phyloP scores from a whole-genome alignment of 2,797 vertebrate genomes.

The Acipenser ruthenus region DNA sequence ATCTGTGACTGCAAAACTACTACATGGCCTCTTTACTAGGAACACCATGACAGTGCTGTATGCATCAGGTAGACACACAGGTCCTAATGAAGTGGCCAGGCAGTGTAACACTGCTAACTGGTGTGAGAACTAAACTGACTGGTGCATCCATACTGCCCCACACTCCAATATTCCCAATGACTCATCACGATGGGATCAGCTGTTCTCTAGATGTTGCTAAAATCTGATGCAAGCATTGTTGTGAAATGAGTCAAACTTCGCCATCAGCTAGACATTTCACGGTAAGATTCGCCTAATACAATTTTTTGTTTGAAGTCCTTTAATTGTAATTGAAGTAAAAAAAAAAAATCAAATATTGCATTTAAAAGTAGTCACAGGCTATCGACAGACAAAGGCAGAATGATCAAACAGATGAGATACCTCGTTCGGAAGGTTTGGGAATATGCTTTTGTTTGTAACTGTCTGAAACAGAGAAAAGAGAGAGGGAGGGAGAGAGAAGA shows the following conservation, averaged over 20 bases:
- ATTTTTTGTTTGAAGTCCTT: too few species aligned
- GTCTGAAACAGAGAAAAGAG: conserved; percentile 88
- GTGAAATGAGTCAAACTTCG: too few species aligned
- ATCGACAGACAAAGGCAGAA: conserved; percentile 48
- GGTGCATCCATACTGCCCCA: background rate
- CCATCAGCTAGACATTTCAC: too few species aligned
- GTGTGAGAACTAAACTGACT: background rate
- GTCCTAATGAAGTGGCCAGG: too few species aligned
- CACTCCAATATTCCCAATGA: background rate
- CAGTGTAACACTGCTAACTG: too few species aligned
- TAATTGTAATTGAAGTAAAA: background rate
- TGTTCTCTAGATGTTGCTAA: background rate
- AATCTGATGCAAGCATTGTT: too few species aligned
- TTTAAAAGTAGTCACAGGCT: conserved; percentile 33
- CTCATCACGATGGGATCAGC: background rate
- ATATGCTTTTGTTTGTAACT: conserved; percentile 99
- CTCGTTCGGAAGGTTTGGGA: conserved; percentile 97
- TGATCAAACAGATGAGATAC: conserved; percentile 59
- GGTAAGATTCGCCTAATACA: too few species aligned
- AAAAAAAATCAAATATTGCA: background rate
- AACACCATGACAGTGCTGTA: too few species aligned
- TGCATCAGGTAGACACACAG: too few species aligned
- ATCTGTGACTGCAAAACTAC: too few species aligned
- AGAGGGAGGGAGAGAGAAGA: conserved; percentile 52
- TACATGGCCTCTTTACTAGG: too few species aligned